Evolutionary conservation across 2,113 vertebrate genomes (phyloP), one percentile per base, ranked within the genome.

Genomic region (Meriones unguiculatus): DNA sequence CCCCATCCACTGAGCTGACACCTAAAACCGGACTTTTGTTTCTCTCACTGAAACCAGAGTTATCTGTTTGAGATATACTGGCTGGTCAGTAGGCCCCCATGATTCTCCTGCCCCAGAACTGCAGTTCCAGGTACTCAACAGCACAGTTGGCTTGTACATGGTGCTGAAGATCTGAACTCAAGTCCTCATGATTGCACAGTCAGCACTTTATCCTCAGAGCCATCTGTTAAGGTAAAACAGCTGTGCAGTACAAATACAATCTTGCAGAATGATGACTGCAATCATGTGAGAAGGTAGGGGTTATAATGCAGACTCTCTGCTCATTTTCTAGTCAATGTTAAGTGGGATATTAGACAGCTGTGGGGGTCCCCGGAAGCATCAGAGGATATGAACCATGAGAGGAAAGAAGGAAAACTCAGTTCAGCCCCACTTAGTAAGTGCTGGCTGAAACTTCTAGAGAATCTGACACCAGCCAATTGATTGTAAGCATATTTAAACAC

Each of bases 301-400:
- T 41, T 64, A 67, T 14, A 1, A 3, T 2, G 1, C 2, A 46
- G 11, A 1, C 14, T 82, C 5, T 24, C 22, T 54, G 1, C 17
- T 89, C 24, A 11, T 75, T 35, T 28, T 46, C 41, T 17, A 41
- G 35, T 57, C 59, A 12, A 0, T 28, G 13, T 35, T 80, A 17
- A 30, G 12, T 46, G n/a, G 24, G 41, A 5, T 25, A 5, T 15
- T 50, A 24, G 12, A 11, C 5, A 50, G 28, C 46, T 82, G 12
- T 82, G 35, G 11, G 20, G 12, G 80, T 38, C 57, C 11, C 35
- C 38, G 6, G 5, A 82, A 82, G 54, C 35, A 82, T 62, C 35
- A 25, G 35, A 59, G 20, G 35, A n/a, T n/a, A 59, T 7, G 11
- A 24, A 82, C 35, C 2, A 7, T 25, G 78, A 82, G 20, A 59